These are phyloP conservation scores for Melanotaenia pygmaea DNA, from an alignment of 2,797 vertebrate genomes.

Conservation along the genomic window DNA sequence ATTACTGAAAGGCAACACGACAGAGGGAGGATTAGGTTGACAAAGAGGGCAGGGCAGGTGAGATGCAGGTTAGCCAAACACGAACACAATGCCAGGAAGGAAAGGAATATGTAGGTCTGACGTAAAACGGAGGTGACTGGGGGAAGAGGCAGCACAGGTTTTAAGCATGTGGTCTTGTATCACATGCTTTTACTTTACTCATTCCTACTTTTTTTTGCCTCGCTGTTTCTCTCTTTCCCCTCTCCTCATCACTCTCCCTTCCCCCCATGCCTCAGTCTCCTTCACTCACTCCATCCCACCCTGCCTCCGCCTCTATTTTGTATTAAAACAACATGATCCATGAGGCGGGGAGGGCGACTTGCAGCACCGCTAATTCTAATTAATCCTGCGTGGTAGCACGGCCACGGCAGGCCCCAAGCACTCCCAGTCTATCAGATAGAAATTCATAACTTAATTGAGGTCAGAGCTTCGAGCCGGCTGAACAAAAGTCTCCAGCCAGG, in stretches of 20 bases:
- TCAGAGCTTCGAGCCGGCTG: slow-evolving; percentile 94
- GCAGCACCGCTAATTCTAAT: slow-evolving; percentile 96
- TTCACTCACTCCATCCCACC: slow-evolving; percentile 60
- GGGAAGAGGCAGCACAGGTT: slow-evolving; percentile 22
- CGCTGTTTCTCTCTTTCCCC: slow-evolving; percentile 45
- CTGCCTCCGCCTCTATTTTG: slow-evolving; percentile 83
- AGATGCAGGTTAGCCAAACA: slow-evolving; percentile 64
- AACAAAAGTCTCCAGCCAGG: slow-evolving; percentile 97
- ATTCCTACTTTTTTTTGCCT: slow-evolving; percentile 16
- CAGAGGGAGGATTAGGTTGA: slow-evolving; percentile 57
- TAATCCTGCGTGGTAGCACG: slow-evolving; percentile 89
- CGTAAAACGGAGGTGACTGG: slow-evolving; percentile 17
- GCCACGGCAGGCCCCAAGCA: slow-evolving; percentile 87
- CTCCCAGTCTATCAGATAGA: slow-evolving; percentile 99
- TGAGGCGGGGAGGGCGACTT: slow-evolving; percentile 89
- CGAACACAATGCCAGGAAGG: slow-evolving; percentile 55
- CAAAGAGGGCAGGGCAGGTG: slow-evolving; percentile 66
- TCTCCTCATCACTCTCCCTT: slow-evolving; percentile 64
- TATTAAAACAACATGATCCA: slow-evolving; percentile 97
- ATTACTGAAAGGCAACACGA: slow-evolving; percentile 49
- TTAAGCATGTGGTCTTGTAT: slow-evolving; percentile 26
- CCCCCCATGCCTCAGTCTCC: slow-evolving; percentile 20
- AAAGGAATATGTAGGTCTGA: slow-evolving; percentile 43
- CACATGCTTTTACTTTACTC: slow-evolving; percentile 41
- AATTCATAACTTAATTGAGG: slow-evolving; percentile 99